Percentiles rank a stretch among this genome's conserved stretches.
These are phyloP conservation scores for Dipus sagitta DNA, from an alignment of 2,797 vertebrate species.

Conservation along the genomic window DNA sequence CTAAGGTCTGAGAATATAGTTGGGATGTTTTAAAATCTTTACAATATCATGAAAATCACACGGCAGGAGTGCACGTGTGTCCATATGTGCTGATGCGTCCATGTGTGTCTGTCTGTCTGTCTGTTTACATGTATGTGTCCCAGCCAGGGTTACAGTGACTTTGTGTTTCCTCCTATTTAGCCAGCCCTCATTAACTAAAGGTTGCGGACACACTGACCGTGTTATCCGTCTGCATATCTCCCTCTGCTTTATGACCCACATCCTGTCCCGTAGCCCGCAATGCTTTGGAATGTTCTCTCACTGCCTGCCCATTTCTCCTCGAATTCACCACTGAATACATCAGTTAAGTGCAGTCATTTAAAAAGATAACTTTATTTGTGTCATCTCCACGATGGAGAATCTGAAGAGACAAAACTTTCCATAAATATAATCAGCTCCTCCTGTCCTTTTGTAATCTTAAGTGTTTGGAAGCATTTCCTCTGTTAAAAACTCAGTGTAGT, in stretches of 20 bases:
- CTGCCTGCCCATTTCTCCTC: constrained; percentile 29
- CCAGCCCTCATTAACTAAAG: constrained; percentile 56
- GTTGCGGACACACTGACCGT: constrained; percentile 73
- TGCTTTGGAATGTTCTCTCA: constrained; percentile 46
- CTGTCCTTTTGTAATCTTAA: constrained; percentile 63
- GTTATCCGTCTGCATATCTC: constrained; percentile 38
- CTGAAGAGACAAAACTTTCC: constrained; percentile 57
- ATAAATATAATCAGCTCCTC: constrained; percentile 40
- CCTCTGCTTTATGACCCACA: constrained; percentile 59
- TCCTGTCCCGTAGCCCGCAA: constrained; percentile 63
- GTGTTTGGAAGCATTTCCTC: constrained; percentile 62
- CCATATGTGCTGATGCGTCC: neutral
- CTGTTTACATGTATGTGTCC: neutral
- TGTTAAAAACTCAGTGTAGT: constrained; percentile 47
- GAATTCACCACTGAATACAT: constrained; percentile 62
- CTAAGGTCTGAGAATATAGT: constrained; percentile 10
- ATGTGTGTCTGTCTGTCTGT: neutral
- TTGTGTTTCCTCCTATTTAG: constrained; percentile 57
- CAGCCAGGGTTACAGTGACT: constrained; percentile 58
- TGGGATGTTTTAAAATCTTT: constrained; percentile 41
- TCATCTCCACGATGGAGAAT: constrained; percentile 27
- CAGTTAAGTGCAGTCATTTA: constrained; percentile 60
- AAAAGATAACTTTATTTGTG: constrained; percentile 63
- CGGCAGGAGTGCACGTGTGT: neutral
- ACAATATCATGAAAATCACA: neutral